Base-by-base conservation (phyloP, 2,888 invertebrate genomes). In the Platycheirus albimanus region DNA sequence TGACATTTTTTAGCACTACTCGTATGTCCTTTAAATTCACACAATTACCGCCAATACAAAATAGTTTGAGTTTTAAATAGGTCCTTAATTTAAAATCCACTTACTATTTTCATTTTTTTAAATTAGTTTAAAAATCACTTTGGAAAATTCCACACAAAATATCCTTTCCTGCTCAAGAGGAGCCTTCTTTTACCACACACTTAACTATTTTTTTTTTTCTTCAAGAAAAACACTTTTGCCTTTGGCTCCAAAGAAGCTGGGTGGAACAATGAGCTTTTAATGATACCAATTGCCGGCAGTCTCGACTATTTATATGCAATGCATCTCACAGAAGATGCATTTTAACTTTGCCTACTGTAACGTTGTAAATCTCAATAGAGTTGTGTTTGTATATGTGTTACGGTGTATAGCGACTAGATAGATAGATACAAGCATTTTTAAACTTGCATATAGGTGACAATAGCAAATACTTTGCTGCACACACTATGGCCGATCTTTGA, bases 241-340 rank as follows among this genome's bases (percentile, higher is more conserved):
- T 78, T 69, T 70, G 78, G 78, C 78, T 83, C 72, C 81, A 72
- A 71, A 83, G 83, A 78, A 72, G 83, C 83, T 83, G 83, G 76
- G 81, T 74, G 74, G 90, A 89, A 89, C 89, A 88, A 88, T 87
- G 87, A 89, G 87, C 88, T 88, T 88, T 89, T 90, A 90, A 90
- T 90, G 90, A 90, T 90, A 86, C 87, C 88, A 87, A 89, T 88
- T 89, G 88, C 90, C 89, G 89, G 89, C 88, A 88, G 87, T 86
- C 87, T 87, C 87, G 86, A 87, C 88, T 90, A 90, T 90, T 90
- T 90, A 90, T 90, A 90, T 87, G 87, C 87, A 86, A 90, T 87
- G 87, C 87, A 86, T 85, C 85, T 85, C 86, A 61, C 43, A 86
- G 86, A 87, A 86, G 85, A 83, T 83, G 83, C 83, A 83, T 66